These are phyloP conservation scores for Lithobates pipiens DNA, from an alignment of 2,797 vertebrate genomes.

Conservation along the genomic window DNA sequence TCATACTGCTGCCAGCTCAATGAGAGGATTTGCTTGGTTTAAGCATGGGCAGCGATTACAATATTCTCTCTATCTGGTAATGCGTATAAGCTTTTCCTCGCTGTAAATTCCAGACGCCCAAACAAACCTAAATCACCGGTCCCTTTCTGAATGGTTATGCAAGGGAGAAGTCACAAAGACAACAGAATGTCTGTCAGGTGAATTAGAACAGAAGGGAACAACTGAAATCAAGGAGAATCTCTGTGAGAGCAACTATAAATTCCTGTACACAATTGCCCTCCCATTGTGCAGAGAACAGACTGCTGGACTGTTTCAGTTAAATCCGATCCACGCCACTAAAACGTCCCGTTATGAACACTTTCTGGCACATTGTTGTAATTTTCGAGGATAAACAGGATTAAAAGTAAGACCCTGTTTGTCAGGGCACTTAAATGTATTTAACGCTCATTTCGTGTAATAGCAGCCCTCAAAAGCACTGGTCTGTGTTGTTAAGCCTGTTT, in stretches of 20 bases:
- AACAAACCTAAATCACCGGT: slow-evolving; percentile 23
- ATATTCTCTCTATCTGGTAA: slow-evolving; percentile 46
- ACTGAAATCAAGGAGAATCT: slow-evolving; percentile 6
- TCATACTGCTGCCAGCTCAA: slow-evolving; percentile 24
- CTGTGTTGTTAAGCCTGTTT: not conserved
- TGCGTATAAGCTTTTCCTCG: slow-evolving; percentile 29
- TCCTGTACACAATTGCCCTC: not conserved
- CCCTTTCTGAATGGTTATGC: slow-evolving; percentile 1
- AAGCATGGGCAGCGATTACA: slow-evolving; percentile 27
- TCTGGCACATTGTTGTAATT: not conserved
- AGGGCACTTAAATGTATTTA: not conserved
- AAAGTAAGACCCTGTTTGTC: not conserved
- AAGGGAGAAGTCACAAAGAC: not conserved
- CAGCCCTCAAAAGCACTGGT: not conserved
- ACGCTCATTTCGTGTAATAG: not conserved
- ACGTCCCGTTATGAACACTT: not conserved
- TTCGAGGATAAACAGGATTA: not conserved
- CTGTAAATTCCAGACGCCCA: slow-evolving; percentile 34
- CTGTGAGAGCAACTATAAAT: slow-evolving; percentile 5
- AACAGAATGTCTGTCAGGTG: slow-evolving; percentile 16
- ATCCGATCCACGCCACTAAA: slow-evolving; percentile 1
- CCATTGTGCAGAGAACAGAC: slow-evolving; percentile 36
- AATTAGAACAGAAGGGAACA: not conserved
- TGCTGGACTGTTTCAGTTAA: slow-evolving; percentile 5
- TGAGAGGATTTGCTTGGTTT: slow-evolving; percentile 44